Percentiles rank a stretch among this genome's conserved stretches.
Evolutionary conservation across 2,113 vertebrate genomes (phyloP).

Genomic region (Myanophis thanlyinensis): DNA sequence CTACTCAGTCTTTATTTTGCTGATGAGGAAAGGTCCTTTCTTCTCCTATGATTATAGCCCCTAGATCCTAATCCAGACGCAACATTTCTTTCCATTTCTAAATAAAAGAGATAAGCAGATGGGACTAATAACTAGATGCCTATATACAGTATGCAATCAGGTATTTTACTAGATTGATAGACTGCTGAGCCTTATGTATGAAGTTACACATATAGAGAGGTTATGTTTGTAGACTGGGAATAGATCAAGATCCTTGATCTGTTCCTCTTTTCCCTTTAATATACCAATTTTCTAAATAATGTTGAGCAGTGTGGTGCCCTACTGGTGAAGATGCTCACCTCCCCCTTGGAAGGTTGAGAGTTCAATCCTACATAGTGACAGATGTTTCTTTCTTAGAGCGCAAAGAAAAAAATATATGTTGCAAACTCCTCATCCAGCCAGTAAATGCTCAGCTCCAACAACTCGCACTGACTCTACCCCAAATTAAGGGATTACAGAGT

Average conservation of each 20-base stretch:
- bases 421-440: background rate
- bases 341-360: background rate
- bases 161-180: background rate
- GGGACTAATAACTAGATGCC: background rate
- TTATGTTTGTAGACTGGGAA: background rate
- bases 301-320: background rate
- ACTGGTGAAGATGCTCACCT: background rate
- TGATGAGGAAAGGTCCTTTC: background rate
- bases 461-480: background rate
- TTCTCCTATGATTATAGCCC: background rate
- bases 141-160: background rate
- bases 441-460: background rate
- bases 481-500: background rate
- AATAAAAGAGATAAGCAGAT: background rate
- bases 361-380: background rate
- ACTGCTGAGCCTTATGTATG: background rate
- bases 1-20: background rate
- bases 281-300: background rate
- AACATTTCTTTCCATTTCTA: background rate
- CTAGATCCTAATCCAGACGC: background rate
- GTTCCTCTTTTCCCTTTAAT: background rate
- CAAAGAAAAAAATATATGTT: background rate
- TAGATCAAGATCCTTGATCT: background rate
- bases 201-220: background rate
- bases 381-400: background rate